A percentile compares a stretch with the other conserved stretches of the same genome.
These are phyloP conservation scores for Argya squamiceps DNA, from an alignment of 2,797 vertebrate species.

Conservation along the genomic window DNA sequence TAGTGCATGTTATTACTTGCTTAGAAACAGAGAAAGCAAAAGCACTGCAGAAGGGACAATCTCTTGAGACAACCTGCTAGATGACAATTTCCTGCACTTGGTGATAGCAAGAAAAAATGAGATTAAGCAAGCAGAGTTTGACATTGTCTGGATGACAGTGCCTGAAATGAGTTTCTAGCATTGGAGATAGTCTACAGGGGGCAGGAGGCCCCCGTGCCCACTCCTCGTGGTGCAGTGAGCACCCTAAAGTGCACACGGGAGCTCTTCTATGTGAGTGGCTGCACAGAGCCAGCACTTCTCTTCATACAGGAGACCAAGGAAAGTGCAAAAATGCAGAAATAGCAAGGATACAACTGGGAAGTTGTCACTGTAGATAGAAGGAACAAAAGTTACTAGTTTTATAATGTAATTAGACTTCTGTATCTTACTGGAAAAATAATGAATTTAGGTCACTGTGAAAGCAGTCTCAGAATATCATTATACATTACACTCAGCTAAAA, in stretches of 20 bases:
- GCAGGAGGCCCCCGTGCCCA: rapidly evolving
- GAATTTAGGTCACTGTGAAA: background rate
- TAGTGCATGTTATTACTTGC: background rate
- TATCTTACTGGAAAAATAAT: background rate
- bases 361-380: background rate
- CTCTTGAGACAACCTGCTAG: background rate
- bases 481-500: background rate
- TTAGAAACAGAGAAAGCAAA: background rate
- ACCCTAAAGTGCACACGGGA: rapidly evolving
- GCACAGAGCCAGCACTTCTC: rapidly evolving
- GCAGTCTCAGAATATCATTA: background rate
- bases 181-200: rapidly evolving
- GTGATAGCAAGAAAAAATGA: background rate
- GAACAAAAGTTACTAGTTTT: background rate
- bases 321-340: rapidly evolving
- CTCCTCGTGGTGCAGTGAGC: rapidly evolving
- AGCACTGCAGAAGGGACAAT: background rate
- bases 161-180: background rate
- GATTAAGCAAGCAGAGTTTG: background rate
- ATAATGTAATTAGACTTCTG: background rate
- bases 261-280: background rate
- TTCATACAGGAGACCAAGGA: background rate
- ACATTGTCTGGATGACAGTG: background rate
- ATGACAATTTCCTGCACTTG: background rate
- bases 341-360: background rate